Evolutionary conservation across 2,888 invertebrate genomes (phyloP).

Genomic region (Pheosia gnoma): DNA sequence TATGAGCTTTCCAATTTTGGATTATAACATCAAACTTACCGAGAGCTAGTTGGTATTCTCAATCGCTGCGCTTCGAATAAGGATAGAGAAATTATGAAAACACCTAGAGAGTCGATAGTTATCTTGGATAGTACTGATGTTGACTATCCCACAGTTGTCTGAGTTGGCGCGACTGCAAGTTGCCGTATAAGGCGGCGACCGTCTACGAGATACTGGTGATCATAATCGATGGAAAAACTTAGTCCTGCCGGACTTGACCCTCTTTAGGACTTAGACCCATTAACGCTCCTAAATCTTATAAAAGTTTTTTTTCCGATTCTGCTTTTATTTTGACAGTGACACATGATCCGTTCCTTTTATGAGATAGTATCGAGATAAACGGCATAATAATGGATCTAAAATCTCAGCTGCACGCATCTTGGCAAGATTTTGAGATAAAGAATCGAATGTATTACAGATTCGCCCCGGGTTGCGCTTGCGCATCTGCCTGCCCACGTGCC

Average conservation of each 20-base stretch:
- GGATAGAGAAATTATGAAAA: conserved; percentile 72
- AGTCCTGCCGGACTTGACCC: conserved; percentile 77
- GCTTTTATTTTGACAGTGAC: not conserved
- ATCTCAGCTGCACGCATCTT: conserved; percentile 65
- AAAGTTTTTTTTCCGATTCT: not conserved
- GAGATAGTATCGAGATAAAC: conserved; percentile 56
- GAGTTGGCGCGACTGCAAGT: conserved; percentile 62
- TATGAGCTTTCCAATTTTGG: conserved; percentile 24
- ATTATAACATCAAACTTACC: conserved; percentile 25
- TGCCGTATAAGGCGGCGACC: conserved; percentile 74
- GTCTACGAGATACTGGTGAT: conserved; percentile 63
- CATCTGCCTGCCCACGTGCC: conserved; percentile 83
- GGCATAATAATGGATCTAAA: conserved; percentile 68
- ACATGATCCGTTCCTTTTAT: not conserved
- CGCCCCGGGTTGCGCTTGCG: conserved; percentile 66
- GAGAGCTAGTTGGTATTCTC: conserved; percentile 34
- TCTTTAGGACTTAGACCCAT: conserved; percentile 55
- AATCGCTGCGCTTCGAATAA: conserved; percentile 50
- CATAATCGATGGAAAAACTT: conserved; percentile 78
- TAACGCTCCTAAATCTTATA: conserved; percentile 7
- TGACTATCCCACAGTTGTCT: conserved; percentile 80
- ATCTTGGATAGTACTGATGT: conserved; percentile 59
- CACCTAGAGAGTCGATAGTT: conserved; percentile 69
- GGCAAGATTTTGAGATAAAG: conserved; percentile 69
- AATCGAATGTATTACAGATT: conserved; percentile 51